phyloP scores from a whole-genome alignment of 2,888 invertebrate species.

The Ariolimax columbianus region DNA sequence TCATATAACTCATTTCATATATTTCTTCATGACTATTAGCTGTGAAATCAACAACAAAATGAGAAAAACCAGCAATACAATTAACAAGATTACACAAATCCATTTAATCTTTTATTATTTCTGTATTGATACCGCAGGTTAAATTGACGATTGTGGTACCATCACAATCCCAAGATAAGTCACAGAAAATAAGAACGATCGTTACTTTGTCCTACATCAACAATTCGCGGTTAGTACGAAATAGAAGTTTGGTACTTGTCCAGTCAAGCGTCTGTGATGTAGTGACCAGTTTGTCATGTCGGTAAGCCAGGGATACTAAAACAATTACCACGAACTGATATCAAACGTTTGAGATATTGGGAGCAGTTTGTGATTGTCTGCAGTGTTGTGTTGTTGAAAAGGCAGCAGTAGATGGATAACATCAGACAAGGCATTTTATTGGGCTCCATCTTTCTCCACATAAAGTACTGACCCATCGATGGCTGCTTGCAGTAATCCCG shows the following conservation, averaged over 20 bases:
- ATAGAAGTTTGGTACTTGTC: too few species aligned
- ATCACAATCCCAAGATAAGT: constrained; percentile 6
- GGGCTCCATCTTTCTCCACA: too few species aligned
- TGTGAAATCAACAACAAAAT: background rate
- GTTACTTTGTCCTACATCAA: background rate
- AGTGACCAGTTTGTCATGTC: constrained; percentile 5
- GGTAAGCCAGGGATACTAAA: background rate
- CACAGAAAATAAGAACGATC: background rate
- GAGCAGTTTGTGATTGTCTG: too few species aligned
- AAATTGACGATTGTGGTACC: constrained; percentile 1
- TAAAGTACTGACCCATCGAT: too few species aligned
- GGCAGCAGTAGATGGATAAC: too few species aligned
- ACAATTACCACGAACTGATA: background rate
- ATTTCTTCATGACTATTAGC: too few species aligned
- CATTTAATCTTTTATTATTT: background rate
- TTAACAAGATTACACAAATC: background rate
- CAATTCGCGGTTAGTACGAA: too few species aligned
- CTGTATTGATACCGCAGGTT: background rate
- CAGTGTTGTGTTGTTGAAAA: too few species aligned
- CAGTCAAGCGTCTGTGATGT: constrained; percentile 15
- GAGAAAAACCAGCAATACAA: background rate
- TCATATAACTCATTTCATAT: too few species aligned
- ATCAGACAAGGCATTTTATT: too few species aligned
- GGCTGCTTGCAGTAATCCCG: too few species aligned
- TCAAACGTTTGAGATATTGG: background rate